Percentiles rank a stretch among this genome's conserved stretches.
Conservation (phyloP, 1,140 invertebrate species). For the Camponotus pennsylvanicus region DNA sequence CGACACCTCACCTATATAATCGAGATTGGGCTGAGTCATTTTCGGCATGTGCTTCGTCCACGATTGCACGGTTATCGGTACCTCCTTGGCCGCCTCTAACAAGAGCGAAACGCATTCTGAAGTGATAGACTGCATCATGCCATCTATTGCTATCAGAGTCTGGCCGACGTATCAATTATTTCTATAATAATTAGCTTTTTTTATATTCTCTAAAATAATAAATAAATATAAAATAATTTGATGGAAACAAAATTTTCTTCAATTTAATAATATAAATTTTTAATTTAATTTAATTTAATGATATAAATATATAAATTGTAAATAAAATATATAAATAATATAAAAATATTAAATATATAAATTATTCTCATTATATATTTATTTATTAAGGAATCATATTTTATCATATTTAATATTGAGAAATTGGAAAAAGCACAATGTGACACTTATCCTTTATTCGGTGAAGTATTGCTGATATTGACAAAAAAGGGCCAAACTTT, state of each 20-base stretch:
- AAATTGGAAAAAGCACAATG: no score
- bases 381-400: not conserved
- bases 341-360: no score
- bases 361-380: not conserved
- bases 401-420: not conserved
- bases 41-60: constrained; percentile 96
- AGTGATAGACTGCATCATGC: not conserved
- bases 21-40: constrained; percentile 97
- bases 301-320: no score
- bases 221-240: not conserved
- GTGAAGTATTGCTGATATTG: not conserved
- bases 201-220: not conserved
- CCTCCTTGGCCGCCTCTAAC: constrained; percentile 90
- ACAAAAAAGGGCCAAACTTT: constrained; percentile 15
- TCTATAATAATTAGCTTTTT: not conserved
- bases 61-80: constrained; percentile 90
- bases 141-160: not conserved
- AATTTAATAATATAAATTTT: not conserved
- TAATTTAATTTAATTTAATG: no score
- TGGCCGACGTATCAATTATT: not conserved
- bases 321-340: no score
- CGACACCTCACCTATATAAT: constrained; percentile 92
- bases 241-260: not conserved
- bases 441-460: not conserved
- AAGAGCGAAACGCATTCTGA: constrained; percentile 71